phyloP scores from a whole-genome alignment of 2,888 invertebrate species.

The Chaetoderma sp. region DNA sequence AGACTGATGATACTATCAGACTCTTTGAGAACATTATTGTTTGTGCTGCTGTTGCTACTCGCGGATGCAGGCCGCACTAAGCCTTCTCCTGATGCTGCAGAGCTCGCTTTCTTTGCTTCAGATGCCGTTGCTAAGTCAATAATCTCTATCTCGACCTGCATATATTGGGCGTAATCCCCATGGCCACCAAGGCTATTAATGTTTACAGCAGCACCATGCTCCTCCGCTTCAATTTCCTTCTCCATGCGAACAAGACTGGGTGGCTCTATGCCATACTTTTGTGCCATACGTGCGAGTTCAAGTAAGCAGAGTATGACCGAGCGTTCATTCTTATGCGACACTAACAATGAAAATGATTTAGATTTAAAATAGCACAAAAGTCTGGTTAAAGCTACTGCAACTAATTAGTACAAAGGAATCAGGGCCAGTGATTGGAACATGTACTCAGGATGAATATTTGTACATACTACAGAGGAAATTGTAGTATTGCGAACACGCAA shows the following conservation, averaged over 20 bases:
- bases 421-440: too few species aligned
- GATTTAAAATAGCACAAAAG: too few species aligned
- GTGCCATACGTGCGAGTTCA: conserved; percentile 85
- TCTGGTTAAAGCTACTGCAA: too few species aligned
- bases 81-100: conserved; percentile 11
- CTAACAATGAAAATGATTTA: conserved; percentile 70
- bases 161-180: conserved; percentile 10
- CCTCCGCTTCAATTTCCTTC: conserved; percentile 86
- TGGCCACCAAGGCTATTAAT: too few species aligned
- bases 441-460: too few species aligned
- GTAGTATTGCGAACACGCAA: too few species aligned
- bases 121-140: conserved; percentile 9
- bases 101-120: conserved; percentile 1
- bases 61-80: conserved; percentile 11
- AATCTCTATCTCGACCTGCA: neutral
- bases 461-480: too few species aligned
- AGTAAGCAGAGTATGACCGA: conserved; percentile 87
- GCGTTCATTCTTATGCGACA: conserved; percentile 85
- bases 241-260: conserved; percentile 86
- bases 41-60: too few species aligned
- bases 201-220: conserved; percentile 66
- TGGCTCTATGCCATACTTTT: conserved; percentile 82
- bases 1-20: too few species aligned
- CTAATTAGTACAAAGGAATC: too few species aligned
- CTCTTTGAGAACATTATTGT: too few species aligned